Percentiles rank a stretch among this genome's conserved stretches.
These are phyloP conservation scores for Siphonodentalium dalli DNA, from an alignment of 2,888 invertebrate species.

Conservation along the genomic window DNA sequence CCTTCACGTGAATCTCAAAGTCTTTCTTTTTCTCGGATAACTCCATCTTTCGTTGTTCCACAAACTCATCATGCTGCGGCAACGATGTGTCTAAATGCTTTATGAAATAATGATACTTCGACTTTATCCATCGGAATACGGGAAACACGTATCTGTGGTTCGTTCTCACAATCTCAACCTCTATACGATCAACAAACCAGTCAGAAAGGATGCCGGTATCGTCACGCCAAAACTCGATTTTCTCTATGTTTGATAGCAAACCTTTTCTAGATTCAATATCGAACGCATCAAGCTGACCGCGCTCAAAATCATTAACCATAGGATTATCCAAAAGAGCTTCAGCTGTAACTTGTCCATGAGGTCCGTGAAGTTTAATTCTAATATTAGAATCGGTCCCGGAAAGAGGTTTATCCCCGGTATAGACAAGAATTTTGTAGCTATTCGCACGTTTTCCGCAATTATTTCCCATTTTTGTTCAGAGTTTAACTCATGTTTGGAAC, in stretches of 20 bases:
- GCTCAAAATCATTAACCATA: slow-evolving; percentile 58
- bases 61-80: slow-evolving; percentile 63
- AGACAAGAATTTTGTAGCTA: too few relatives aligned
- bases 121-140: slow-evolving; percentile 65
- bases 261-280: too few relatives aligned
- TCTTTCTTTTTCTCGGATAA: slow-evolving; percentile 55
- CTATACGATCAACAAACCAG: slow-evolving; percentile 64
- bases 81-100: slow-evolving; percentile 63
- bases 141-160: slow-evolving; percentile 60
- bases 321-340: slow-evolving; percentile 61
- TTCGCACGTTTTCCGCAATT: too few relatives aligned
- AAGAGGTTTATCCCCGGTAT: slow-evolving; percentile 65
- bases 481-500: too few relatives aligned
- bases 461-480: too few relatives aligned
- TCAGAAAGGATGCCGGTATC: too few relatives aligned
- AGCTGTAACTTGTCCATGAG: slow-evolving; percentile 52
- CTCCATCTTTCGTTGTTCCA: slow-evolving; percentile 61
- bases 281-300: slow-evolving; percentile 46
- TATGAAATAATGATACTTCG: slow-evolving; percentile 60
- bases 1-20: slow-evolving; percentile 41
- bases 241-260: too few relatives aligned
- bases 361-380: slow-evolving; percentile 62
- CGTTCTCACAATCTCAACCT: slow-evolving; percentile 50
- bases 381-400: slow-evolving; percentile 67
- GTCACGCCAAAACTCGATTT: too few relatives aligned